phyloP scores from a whole-genome alignment of 2,113 vertebrate genomes.

The Lampris incognitus region DNA sequence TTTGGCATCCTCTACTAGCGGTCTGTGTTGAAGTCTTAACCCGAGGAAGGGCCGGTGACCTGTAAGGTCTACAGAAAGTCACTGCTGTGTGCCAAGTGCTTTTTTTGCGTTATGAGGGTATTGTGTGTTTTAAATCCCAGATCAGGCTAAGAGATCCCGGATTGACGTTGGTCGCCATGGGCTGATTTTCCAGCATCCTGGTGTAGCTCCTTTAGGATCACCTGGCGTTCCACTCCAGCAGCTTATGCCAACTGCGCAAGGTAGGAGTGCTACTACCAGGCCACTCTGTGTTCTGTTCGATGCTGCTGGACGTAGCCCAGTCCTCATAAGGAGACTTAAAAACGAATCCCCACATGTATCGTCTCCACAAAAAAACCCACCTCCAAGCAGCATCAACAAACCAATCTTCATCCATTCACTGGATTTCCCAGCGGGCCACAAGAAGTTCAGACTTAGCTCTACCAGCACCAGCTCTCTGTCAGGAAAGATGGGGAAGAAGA shows the following conservation, averaged over 20 bases:
- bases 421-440: slow-evolving; percentile 71
- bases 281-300: slow-evolving; percentile 77
- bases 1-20: slow-evolving; percentile 84
- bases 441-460: slow-evolving; percentile 74
- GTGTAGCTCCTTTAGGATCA: slow-evolving; percentile 90
- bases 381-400: slow-evolving; percentile 73
- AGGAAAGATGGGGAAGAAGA: slow-evolving; percentile 76
- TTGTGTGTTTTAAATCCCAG: slow-evolving; percentile 94
- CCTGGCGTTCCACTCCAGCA: slow-evolving; percentile 98
- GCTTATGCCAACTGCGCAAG: slow-evolving; percentile 99
- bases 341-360: slow-evolving; percentile 62
- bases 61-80: slow-evolving; percentile 78
- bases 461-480: slow-evolving; percentile 65
- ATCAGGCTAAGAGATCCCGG: slow-evolving; percentile 99
- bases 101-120: slow-evolving; percentile 86
- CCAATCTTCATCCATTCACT: slow-evolving; percentile 67
- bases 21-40: slow-evolving; percentile 83
- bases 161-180: slow-evolving; percentile 99
- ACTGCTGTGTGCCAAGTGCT: slow-evolving; percentile 81
- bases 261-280: slow-evolving; percentile 90
- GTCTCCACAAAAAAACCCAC: slow-evolving; percentile 67
- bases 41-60: slow-evolving; percentile 78
- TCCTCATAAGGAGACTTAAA: slow-evolving; percentile 62
- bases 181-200: slow-evolving; percentile 99
- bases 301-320: slow-evolving; percentile 74